Conservation (phyloP, 2,888 invertebrate genomes). For the Torymus aiolomorphi region DNA sequence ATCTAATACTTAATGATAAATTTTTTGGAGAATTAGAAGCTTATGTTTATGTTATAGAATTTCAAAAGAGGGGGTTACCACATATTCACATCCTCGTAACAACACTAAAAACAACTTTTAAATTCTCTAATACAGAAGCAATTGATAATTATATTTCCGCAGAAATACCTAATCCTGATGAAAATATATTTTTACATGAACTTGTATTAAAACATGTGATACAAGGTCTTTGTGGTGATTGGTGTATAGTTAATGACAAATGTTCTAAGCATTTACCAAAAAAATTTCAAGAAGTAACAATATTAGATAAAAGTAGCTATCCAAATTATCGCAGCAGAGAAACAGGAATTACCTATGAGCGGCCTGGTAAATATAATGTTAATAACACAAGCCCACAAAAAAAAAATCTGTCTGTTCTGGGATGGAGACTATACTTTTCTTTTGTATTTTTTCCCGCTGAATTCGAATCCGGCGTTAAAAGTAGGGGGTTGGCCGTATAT, state of each 20-base stretch:
- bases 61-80: conserved; percentile 49
- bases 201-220: conserved; percentile 69
- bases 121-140: too few species aligned
- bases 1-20: conserved; percentile 51
- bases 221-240: conserved; percentile 69
- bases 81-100: conserved; percentile 14
- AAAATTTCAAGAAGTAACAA: conserved; percentile 60
- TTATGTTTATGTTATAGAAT: conserved; percentile 54
- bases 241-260: conserved; percentile 60
- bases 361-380: conserved; percentile 54
- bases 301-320: conserved; percentile 61
- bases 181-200: conserved; percentile 62
- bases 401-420: too few species aligned
- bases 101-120: too few species aligned
- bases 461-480: too few species aligned
- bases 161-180: conserved; percentile 57
- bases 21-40: conserved; percentile 52
- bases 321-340: conserved; percentile 62
- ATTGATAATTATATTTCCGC: too few species aligned
- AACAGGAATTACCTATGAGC: conserved; percentile 56
- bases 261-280: conserved; percentile 66
- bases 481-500: too few species aligned
- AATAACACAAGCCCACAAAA: too few species aligned
- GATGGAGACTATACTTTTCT: too few species aligned
- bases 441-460: too few species aligned